Evolutionary conservation across 2,888 invertebrate species (phyloP).

Genomic region (Celastrina argiolus): DNA sequence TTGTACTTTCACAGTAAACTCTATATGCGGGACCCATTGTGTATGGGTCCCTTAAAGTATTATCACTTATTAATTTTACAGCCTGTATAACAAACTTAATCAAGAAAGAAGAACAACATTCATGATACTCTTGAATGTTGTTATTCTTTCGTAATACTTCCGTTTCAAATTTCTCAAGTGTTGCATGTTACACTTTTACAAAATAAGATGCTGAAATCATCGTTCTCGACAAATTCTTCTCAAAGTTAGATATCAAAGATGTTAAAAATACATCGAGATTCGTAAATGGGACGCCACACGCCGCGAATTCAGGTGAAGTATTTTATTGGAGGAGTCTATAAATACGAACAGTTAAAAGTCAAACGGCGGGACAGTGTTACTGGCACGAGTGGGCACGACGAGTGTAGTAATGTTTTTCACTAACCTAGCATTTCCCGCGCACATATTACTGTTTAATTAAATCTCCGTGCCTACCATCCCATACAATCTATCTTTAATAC

Average conservation of each 20-base stretch:
- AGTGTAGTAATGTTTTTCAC: no score
- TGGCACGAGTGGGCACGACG: neutral
- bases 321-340: constrained; percentile 29
- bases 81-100: no score
- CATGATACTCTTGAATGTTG: neutral
- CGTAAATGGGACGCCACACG: constrained; percentile 19
- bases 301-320: constrained; percentile 26
- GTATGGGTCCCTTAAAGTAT: no score
- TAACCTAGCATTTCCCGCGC: no score
- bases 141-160: neutral
- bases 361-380: constrained; percentile 25
- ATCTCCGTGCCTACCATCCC: no score
- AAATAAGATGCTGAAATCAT: neutral
- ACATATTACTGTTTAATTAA: no score
- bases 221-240: neutral
- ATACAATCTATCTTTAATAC: no score
- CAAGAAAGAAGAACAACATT: no score
- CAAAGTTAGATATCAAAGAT: constrained; percentile 12
- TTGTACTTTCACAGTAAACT: no score
- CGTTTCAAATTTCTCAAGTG: neutral
- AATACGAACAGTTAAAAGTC: constrained; percentile 32
- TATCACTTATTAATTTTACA: no score
- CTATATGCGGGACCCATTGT: no score
- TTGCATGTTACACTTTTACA: neutral
- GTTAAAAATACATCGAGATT: constrained; percentile 6